Evolutionary conservation across 2,888 invertebrate genomes (phyloP), one percentile per base, ranked within the genome.

Genomic region (Cryptocheilus praepositus): DNA sequence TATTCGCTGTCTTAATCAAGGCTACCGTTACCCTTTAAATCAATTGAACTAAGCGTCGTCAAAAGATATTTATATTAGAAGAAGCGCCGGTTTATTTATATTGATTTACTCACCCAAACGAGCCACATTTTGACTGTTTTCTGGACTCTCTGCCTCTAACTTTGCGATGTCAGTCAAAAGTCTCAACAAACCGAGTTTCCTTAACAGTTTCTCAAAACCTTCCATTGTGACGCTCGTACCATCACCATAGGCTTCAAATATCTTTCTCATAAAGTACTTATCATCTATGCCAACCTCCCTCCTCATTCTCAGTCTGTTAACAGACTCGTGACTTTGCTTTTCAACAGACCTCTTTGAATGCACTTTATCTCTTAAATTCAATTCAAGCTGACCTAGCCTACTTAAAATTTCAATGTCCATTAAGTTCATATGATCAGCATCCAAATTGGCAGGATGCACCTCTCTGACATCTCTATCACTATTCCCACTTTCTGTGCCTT

Each of bases 121-220:
- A 7, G 11, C 11, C 8, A 11, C 7, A 36, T 36, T 36, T 36
- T 36, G 36, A 78, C 75, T 80, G 72, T 71, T 74, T 61, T 75
- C 65, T 52, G 68, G 69, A 55, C 71, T 74, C 51, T 59, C 70
- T 43, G 55, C 63, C 45, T 80, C 82, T 3, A 61, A 45, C 25
- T 49, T 64, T 44, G 72, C 67, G 16, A 43, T 89, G 16, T 91
- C 90, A 13, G 89, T 86, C 21, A 92, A 85, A 71, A 93, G 85
- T 67, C 90, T 90, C 62, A 90, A 87, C 3, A 94, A 88, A 18
- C 92, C 91, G 73, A 94, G 81, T 52, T 90, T 92, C 59, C 90
- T 89, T 11, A 95, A 89, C 89, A 95, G 91, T 61, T 89, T 91
- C 73, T 93, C 92, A 79, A 95, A 95, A n/a, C 93, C 93, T 3